Percentiles rank a stretch among this genome's conserved stretches.
phyloP scores from a whole-genome alignment of 2,113 vertebrate genomes.

The Myiozetetes cayanensis region DNA sequence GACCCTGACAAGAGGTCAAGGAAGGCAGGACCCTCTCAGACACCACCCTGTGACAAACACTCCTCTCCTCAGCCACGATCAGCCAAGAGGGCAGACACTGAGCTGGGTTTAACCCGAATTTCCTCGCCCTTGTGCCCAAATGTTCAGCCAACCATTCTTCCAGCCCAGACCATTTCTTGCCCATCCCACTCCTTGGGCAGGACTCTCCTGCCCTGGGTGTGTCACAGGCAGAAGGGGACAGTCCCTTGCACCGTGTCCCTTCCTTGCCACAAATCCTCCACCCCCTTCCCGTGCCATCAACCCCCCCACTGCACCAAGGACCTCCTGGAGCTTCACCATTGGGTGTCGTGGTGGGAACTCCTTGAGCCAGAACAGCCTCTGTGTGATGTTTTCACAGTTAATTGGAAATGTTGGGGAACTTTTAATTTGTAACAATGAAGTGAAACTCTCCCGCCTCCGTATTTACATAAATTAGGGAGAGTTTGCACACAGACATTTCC shows the following conservation, averaged over 20 bases:
- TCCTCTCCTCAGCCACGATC: background rate
- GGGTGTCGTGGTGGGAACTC: background rate
- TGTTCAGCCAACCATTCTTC: background rate
- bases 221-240: no score
- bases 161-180: no score
- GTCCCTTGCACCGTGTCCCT: no score
- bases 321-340: accelerated
- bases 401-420: slow-evolving; percentile 53
- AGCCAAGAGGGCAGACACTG: background rate
- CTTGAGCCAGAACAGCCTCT: background rate
- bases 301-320: background rate
- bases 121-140: background rate
- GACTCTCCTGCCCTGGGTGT: no score
- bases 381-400: background rate
- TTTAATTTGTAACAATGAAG: slow-evolving; percentile 48
- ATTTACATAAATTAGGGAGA: slow-evolving; percentile 53
- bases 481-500: slow-evolving; percentile 41
- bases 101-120: background rate
- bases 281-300: background rate
- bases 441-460: background rate
- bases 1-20: background rate
- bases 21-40: background rate
- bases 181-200: no score
- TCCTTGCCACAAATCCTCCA: background rate
- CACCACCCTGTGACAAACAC: background rate